Base-by-base conservation (phyloP, 2,888 invertebrate species). In the Ligdia adustata region DNA sequence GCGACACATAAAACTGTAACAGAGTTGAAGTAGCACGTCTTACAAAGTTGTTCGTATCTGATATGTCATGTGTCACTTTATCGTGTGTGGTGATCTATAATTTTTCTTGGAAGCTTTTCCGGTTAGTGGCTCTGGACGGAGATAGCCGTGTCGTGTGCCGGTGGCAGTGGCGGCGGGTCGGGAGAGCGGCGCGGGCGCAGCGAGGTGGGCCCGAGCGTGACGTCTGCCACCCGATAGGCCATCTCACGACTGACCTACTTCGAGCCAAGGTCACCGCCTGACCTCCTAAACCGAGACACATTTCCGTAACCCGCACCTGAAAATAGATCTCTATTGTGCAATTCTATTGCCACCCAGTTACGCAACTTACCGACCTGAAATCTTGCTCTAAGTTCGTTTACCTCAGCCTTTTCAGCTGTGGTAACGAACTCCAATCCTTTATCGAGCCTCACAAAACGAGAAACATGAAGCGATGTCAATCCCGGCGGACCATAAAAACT, bases 231-330 rank as follows among this genome's bases (percentile, higher is more conserved):
- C 83, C 82, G 86, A 88, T 87, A 88, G 85, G 80, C 81, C 82
- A 86, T 84, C 89, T 88, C 86, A 89, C 90, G 88, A 89, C 69
- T 83, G 89, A 80, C 90, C 85, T 67, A 86, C 87, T 88, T 87
- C 62, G 71, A 68, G 57, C 69, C 89, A 90, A 89, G 90, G 89
- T 89, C 87, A 87, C 79, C 74, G 77, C 61, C 69, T 87, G 85
- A 86, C 89, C 88, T 82, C 80, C 83, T 87, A 77, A 81, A 79
- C 79, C 71, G 66, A 68, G 66, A 69, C 68, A 66, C 60, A 72
- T 76, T 78, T 75, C 77, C 72, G 67, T 72, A 76, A 70, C 72
- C 62, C 66, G 65, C 65, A 73, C 62, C 70, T 71, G 66, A 66
- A 49, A 74, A 73, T 57, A 50, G 60, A 62, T 39, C 60, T 32